A percentile compares a stretch with the other conserved stretches of the same genome.
phyloP scores from a whole-genome alignment of 2,113 vertebrate genomes.

The Scomber japonicus region DNA sequence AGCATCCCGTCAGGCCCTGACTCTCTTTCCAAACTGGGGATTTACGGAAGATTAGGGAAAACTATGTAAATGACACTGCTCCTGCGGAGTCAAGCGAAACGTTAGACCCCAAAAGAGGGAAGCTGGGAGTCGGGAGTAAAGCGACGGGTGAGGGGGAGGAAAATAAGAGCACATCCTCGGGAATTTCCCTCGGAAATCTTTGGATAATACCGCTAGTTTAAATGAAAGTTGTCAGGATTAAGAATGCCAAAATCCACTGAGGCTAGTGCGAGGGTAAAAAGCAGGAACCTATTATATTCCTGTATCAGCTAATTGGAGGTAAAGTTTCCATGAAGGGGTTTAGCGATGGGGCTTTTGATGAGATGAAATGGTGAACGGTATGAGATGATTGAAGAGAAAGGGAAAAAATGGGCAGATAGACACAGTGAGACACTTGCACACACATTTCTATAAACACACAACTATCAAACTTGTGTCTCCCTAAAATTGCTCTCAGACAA shows the following conservation, averaged over 20 bases:
- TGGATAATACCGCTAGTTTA: conserved; percentile 75
- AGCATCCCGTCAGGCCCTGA: conserved; percentile 38
- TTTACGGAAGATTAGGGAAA: conserved; percentile 79
- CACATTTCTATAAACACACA: background rate
- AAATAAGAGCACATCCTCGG: conserved; percentile 46
- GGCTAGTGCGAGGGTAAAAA: conserved; percentile 30
- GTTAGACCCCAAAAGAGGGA: conserved; percentile 52
- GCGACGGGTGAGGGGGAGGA: background rate
- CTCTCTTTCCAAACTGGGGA: conserved; percentile 56
- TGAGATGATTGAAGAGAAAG: conserved; percentile 34
- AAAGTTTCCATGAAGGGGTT: conserved; percentile 34
- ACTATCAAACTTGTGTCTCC: conserved; percentile 23
- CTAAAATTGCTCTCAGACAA: conserved; percentile 34
- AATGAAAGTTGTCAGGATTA: conserved; percentile 78
- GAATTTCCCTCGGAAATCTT: conserved; percentile 78
- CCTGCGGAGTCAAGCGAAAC: conserved; percentile 65
- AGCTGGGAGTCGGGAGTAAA: conserved; percentile 38
- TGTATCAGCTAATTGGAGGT: conserved; percentile 45
- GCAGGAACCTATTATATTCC: conserved; percentile 51
- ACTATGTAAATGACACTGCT: conserved; percentile 80
- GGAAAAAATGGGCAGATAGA: conserved; percentile 19
- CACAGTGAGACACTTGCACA: background rate
- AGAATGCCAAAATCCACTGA: conserved; percentile 48
- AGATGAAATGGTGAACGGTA: conserved; percentile 6
- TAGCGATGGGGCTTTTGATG: conserved; percentile 33